Percentiles rank a stretch among this genome's conserved stretches.
These are phyloP conservation scores for Salticus scenicus DNA, from an alignment of 2,888 invertebrate species.

Conservation along the genomic window DNA sequence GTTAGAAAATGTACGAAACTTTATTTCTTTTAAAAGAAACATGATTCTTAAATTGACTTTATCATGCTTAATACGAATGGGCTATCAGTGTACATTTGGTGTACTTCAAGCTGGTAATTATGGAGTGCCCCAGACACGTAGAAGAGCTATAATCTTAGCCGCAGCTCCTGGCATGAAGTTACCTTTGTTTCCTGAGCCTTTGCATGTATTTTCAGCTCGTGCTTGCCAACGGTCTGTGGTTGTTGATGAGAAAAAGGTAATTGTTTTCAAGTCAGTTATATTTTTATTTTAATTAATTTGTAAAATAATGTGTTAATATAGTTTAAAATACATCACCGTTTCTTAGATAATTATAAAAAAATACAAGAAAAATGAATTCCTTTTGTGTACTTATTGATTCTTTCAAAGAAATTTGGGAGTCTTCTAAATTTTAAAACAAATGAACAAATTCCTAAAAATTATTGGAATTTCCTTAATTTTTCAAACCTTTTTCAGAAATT, in stretches of 20 bases:
- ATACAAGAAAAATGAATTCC: too few species aligned
- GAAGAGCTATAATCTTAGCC: constrained; percentile 84
- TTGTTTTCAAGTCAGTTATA: not conserved
- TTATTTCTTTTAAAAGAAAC: constrained; percentile 86
- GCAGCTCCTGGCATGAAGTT: constrained; percentile 86
- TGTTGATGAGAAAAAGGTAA: constrained; percentile 80
- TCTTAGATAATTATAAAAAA: too few species aligned
- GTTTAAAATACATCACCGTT: not conserved
- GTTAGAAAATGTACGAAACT: constrained; percentile 90
- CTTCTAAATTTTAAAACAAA: too few species aligned
- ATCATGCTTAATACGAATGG: constrained; percentile 86
- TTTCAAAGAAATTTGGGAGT: too few species aligned
- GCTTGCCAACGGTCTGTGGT: constrained; percentile 81
- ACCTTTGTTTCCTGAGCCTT: constrained; percentile 86
- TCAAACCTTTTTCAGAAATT: too few species aligned
- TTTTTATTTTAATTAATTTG: not conserved
- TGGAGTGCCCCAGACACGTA: constrained; percentile 87
- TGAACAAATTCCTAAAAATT: too few species aligned
- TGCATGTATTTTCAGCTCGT: constrained; percentile 82
- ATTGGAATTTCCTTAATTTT: too few species aligned
- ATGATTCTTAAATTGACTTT: constrained; percentile 88
- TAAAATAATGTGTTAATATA: not conserved
- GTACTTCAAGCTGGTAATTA: constrained; percentile 90
- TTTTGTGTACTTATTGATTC: too few species aligned
- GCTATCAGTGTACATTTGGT: constrained; percentile 90